These are phyloP conservation scores for Temnothorax ravouxi DNA, from an alignment of 2,888 invertebrate species.

Conservation along the genomic window DNA sequence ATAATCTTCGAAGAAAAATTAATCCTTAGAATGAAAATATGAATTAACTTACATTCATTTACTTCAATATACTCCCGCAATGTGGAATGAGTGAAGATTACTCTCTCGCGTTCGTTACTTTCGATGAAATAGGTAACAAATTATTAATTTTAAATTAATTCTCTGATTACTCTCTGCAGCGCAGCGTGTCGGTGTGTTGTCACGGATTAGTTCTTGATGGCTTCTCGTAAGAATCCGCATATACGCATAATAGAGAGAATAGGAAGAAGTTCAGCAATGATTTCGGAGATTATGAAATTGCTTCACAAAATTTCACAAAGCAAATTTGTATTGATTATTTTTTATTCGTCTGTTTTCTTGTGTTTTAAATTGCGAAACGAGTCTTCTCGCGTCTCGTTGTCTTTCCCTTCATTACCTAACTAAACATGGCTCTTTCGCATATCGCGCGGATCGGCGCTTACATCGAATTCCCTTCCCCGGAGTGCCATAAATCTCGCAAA, in stretches of 20 bases:
- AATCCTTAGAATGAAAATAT: background rate
- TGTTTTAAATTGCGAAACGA: background rate
- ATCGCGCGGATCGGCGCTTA: slow-evolving; percentile 13
- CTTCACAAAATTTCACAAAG: background rate
- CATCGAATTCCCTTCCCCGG: slow-evolving; percentile 26
- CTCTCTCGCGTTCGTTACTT: background rate
- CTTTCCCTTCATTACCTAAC: slow-evolving; percentile 27
- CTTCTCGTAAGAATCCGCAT: too few species aligned
- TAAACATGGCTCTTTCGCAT: background rate
- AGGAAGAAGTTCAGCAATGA: background rate
- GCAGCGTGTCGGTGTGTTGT: too few species aligned
- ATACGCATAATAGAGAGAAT: too few species aligned
- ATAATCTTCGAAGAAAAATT: background rate
- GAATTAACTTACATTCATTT: background rate
- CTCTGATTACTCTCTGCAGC: too few species aligned
- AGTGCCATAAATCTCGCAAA: slow-evolving; percentile 49
- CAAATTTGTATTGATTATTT: background rate
- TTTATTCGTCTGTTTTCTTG: background rate
- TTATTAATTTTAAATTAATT: slow-evolving; percentile 5
- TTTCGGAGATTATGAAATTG: background rate
- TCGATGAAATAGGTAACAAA: background rate
- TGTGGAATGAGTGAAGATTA: background rate
- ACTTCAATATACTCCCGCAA: background rate
- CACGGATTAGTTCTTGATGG: too few species aligned
- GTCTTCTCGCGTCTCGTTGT: background rate